Conservation (phyloP, 2,888 invertebrate genomes). For the Cinara cedri region DNA sequence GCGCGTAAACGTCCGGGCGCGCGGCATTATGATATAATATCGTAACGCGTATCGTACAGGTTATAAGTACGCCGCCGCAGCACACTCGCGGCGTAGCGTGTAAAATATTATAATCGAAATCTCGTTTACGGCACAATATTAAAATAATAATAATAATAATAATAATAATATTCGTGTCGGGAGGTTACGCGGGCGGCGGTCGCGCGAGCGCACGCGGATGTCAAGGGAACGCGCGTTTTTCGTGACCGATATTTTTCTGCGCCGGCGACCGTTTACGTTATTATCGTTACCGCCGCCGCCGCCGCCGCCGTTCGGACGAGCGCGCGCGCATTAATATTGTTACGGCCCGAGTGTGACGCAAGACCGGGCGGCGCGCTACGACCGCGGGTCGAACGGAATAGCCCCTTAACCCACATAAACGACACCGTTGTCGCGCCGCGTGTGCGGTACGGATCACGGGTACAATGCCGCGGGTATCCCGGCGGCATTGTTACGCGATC, state of each 20-base stretch:
- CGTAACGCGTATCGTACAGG: too few relatives aligned
- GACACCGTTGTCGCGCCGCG: neutral
- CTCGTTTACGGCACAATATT: constrained; percentile 28
- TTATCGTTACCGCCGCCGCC: constrained; percentile 7
- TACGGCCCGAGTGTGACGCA: constrained; percentile 26
- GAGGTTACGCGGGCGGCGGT: constrained; percentile 39
- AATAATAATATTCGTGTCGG: constrained; percentile 31
- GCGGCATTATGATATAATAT: too few relatives aligned
- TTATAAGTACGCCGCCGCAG: too few relatives aligned
- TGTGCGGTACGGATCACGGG: too few relatives aligned
- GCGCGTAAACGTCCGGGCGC: neutral
- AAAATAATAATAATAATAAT: neutral
- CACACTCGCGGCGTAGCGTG: neutral
- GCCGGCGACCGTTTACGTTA: too few relatives aligned
- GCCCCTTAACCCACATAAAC: constrained; percentile 10
- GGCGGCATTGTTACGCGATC: too few relatives aligned
- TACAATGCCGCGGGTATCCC: neutral
- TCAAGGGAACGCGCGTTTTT: constrained; percentile 36
- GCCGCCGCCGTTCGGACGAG: neutral
- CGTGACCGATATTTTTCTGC: constrained; percentile 43
- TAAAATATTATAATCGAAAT: constrained; percentile 53
- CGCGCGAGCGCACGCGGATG: constrained; percentile 22
- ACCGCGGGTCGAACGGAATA: constrained; percentile 15
- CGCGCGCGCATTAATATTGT: too few relatives aligned
- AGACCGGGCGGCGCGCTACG: neutral